Conservation (phyloP, 2,888 invertebrate species). For the Belgica antarctica region DNA sequence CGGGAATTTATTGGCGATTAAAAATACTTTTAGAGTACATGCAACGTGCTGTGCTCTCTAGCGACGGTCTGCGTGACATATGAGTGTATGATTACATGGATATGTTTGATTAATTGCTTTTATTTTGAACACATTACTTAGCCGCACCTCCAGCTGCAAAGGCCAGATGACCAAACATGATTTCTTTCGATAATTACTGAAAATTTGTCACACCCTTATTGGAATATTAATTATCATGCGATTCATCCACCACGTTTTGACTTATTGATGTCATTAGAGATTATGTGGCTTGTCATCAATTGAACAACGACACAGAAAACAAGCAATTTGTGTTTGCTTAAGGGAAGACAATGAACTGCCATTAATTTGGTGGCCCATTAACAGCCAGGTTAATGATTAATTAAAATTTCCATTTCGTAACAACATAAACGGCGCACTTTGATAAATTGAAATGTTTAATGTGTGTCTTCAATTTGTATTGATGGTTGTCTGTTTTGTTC, state of each 20-base stretch:
- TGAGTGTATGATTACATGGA: neutral
- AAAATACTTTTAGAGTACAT: conserved; percentile 4
- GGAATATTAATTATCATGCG: conserved; percentile 6
- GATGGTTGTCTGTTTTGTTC: too few relatives aligned
- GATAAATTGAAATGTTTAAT: conserved; percentile 36
- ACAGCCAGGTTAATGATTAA: conserved; percentile 40
- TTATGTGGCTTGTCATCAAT: neutral
- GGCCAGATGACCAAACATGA: conserved; percentile 4
- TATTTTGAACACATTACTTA: neutral
- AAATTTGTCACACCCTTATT: neutral
- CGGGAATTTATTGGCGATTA: conserved; percentile 28
- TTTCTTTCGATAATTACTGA: conserved; percentile 5
- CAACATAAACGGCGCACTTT: conserved; percentile 24
- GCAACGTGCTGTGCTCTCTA: neutral
- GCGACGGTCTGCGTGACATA: neutral
- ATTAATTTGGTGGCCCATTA: neutral
- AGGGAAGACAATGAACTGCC: neutral
- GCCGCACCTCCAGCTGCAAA: neutral
- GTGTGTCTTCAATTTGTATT: neutral
- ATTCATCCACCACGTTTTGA: neutral
- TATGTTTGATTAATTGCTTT: neutral
- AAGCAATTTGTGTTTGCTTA: conserved; percentile 12
- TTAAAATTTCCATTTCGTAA: conserved; percentile 24
- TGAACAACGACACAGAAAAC: neutral
- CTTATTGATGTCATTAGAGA: neutral